Base-by-base conservation (phyloP, 2,888 invertebrate genomes). In the Cheiracanthium punctorium region DNA sequence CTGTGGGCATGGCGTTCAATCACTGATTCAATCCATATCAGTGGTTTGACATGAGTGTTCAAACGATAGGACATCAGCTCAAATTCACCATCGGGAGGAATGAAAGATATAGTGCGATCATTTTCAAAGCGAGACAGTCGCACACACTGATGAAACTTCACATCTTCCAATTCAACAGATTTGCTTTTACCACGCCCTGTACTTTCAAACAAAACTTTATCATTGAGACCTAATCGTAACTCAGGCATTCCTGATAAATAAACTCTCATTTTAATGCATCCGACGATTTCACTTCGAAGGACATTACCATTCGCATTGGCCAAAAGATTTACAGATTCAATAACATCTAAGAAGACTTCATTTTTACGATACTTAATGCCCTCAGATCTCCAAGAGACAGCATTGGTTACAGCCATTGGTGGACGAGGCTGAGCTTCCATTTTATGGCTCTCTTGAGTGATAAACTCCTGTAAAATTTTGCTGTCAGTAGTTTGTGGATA, bases 201-300 rank as follows among this genome's bases (percentile, higher is more conserved):
- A 90, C 97, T 97, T 92, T 99, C 98, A 92, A 99, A 99, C 0
- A 99, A 93, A 2, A 99, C 93, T 93, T 99, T 99, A 91, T 99
- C 99, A 92, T 99, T 99, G 0, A 99, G 93, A 0, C 99, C 99
- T 30, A 99, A 93, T 70, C 99, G 94, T 79, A 99, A 92, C 92
- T 99, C 99, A 0, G 99, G 99, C 99, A 99, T 99, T 12, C 99
- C 99, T 8, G 98, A 97, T 43, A 99, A 92, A 91, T 98, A 99
- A 0, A 99, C 99, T 89, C 99, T 94, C 99, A 99, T 99, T 93
- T 98, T 98, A 82, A 99, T 98, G 80, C 97, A 97, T 76, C 99
- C 99, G 20, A 99, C 98, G 90, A 99, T 99, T 93, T 99, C 99
- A 92, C 98, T 98, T 74, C 98, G 94, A 79, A 99, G 92, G 1